A percentile compares a stretch with the other conserved stretches of the same genome.
Evolutionary conservation across 2,797 vertebrate species (phyloP).

Genomic region (Anabacerthia variegaticeps): DNA sequence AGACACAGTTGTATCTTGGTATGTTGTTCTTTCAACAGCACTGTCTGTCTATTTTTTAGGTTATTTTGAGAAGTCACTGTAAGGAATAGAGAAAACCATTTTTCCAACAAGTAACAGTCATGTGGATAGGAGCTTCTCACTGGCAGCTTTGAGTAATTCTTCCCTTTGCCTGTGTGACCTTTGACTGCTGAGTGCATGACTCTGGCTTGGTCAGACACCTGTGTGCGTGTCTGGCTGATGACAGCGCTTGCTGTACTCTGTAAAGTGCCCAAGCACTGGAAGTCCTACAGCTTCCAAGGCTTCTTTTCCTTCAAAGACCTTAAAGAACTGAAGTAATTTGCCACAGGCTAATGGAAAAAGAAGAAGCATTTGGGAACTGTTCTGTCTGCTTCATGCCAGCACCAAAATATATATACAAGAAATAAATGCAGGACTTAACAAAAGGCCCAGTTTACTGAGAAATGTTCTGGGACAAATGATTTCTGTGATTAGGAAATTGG

Average conservation of each 20-base stretch:
- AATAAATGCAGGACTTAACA: not conserved
- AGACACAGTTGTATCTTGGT: not conserved
- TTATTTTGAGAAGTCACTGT: not conserved
- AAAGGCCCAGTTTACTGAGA: not conserved
- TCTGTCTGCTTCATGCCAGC: not conserved
- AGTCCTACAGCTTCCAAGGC: not conserved
- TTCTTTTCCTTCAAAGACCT: not conserved
- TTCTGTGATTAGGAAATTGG: not conserved
- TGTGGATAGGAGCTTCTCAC: not conserved
- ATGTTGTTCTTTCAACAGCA: not conserved
- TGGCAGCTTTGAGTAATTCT: not conserved
- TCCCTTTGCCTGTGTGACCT: not conserved
- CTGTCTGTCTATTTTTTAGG: not conserved
- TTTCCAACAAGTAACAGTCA: not conserved
- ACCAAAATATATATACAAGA: not conserved
- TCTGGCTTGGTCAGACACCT: not conserved
- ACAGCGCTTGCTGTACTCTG: fast-evolving
- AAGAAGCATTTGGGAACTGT: not conserved
- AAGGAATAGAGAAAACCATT: not conserved
- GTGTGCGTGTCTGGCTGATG: fast-evolving
- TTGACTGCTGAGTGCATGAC: not conserved
- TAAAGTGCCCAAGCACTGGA: not conserved
- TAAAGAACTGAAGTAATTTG: not conserved
- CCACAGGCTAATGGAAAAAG: not conserved
- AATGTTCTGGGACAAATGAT: not conserved